phyloP scores from a whole-genome alignment of 1,140 invertebrate genomes.

The Trichonephila inaurata region DNA sequence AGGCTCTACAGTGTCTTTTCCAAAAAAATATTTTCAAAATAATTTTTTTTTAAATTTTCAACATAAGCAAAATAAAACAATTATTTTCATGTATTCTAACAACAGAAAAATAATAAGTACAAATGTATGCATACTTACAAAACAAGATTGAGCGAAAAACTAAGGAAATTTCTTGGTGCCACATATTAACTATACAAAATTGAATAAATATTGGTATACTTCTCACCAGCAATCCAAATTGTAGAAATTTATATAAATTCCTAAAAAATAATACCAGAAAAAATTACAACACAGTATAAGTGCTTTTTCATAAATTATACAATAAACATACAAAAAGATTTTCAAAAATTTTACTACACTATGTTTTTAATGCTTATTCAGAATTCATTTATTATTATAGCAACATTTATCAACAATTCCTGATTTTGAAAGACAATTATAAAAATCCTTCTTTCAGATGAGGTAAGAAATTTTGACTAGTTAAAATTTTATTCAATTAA shows the following conservation, averaged over 20 bases:
- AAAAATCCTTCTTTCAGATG: no score
- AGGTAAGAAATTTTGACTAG: no score
- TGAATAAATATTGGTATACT: conserved; percentile 60
- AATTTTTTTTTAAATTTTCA: background rate
- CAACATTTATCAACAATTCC: no score
- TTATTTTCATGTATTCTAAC: background rate
- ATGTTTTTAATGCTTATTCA: no score
- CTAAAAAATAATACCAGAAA: background rate
- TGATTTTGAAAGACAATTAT: no score
- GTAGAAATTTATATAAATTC: conserved; percentile 35
- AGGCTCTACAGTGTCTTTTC: no score
- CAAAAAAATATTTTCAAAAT: background rate
- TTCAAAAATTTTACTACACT: no score
- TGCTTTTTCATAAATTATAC: background rate
- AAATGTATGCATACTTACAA: conserved; percentile 50
- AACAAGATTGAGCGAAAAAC: conserved; percentile 49
- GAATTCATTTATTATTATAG: no score
- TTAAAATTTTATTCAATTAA: no score
- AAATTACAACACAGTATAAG: background rate
- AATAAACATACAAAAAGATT: background rate
- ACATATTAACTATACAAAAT: conserved; percentile 56
- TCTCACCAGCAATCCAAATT: conserved; percentile 59
- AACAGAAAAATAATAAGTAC: background rate
- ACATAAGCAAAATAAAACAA: background rate
- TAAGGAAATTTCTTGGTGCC: background rate